phyloP scores from a whole-genome alignment of 2,797 vertebrate genomes.

The Megalops cyprinoides region DNA sequence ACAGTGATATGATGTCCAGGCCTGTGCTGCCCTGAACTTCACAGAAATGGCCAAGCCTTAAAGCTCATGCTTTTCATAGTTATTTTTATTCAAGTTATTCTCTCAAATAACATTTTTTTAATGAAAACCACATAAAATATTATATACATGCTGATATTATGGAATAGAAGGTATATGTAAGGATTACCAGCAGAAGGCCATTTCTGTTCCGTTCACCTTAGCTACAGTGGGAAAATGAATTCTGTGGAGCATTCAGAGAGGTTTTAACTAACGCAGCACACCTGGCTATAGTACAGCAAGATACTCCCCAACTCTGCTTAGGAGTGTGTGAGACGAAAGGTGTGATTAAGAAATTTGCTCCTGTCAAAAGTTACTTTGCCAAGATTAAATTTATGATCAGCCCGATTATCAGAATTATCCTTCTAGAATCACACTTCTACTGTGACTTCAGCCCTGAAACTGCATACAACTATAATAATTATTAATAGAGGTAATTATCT shows the following conservation, averaged over 20 bases:
- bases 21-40: not conserved
- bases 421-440: not conserved
- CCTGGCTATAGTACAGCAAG: no score
- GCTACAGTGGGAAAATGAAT: no score
- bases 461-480: not conserved
- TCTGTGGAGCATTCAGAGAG: no score
- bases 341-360: not conserved
- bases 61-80: no score
- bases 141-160: no score
- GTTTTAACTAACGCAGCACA: no score
- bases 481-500: constrained; percentile 27
- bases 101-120: no score
- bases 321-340: not conserved
- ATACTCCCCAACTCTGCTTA: not conserved
- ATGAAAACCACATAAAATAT: no score
- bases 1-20: constrained; percentile 8
- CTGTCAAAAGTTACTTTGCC: not conserved
- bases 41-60: constrained; percentile 23
- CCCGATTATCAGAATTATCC: not conserved
- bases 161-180: no score
- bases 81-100: no score
- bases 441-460: not conserved
- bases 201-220: no score
- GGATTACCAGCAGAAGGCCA: no score
- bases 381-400: constrained; percentile 1